Evolutionary conservation across 2,797 vertebrate genomes (phyloP).

Genomic region (Muscicapa comitata): DNA sequence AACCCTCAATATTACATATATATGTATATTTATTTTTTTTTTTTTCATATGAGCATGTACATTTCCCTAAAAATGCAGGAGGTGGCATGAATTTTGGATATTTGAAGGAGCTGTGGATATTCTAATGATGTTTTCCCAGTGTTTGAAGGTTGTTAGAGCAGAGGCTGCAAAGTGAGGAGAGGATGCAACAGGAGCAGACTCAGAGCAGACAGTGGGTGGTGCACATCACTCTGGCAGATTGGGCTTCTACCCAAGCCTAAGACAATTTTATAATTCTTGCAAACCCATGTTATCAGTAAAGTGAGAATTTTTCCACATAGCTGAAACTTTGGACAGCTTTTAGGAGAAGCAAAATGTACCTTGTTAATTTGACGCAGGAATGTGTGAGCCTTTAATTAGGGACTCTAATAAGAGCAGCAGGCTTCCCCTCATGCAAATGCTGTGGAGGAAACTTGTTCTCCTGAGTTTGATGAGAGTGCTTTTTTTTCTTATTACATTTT

Average conservation of each 20-base stretch:
- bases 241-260: not conserved
- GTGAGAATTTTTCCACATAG: not conserved
- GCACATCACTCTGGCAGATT: not conserved
- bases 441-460: conserved; percentile 3
- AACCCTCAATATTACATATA: not conserved
- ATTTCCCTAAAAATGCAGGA: not conserved
- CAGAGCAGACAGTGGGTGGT: not conserved
- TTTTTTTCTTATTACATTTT: not conserved
- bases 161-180: not conserved
- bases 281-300: not conserved
- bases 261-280: not conserved
- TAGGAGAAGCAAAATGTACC: not conserved
- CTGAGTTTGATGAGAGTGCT: not conserved
- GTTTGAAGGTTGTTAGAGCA: not conserved
- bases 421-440: not conserved
- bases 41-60: fast-evolving
- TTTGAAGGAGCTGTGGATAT: not conserved
- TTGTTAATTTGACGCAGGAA: not conserved
- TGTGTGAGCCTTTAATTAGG: conserved; percentile 20
- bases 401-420: not conserved
- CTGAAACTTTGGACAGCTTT: not conserved
- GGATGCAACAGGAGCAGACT: fast-evolving
- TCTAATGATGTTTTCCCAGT: not conserved
- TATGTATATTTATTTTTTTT: too few relatives aligned
- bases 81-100: not conserved